Conservation (phyloP, 2,113 vertebrate species). For the Carettochelys insculpta region DNA sequence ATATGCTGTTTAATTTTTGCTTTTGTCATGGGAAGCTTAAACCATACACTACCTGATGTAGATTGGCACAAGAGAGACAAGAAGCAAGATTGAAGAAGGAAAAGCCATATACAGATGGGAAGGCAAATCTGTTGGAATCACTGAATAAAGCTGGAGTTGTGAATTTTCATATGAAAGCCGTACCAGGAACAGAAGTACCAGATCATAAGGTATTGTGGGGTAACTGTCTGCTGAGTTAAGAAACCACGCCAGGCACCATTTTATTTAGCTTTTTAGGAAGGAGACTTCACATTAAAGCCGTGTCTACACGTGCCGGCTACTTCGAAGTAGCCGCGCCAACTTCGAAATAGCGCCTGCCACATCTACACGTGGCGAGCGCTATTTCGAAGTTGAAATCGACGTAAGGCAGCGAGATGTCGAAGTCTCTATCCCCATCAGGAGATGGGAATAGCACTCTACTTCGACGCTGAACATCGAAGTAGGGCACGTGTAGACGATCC, state of each 20-base stretch:
- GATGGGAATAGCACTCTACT: too few species aligned
- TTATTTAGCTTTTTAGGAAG: background rate
- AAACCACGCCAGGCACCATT: accelerated
- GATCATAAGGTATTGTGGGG: conserved; percentile 83
- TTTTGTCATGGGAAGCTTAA: background rate
- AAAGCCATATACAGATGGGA: conserved; percentile 35
- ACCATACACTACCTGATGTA: conserved; percentile 45
- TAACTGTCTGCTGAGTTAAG: background rate
- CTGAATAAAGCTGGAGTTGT: conserved; percentile 81
- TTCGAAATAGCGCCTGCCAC: too few species aligned
- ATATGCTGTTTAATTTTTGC: background rate
- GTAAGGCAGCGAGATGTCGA: too few species aligned
- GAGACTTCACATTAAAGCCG: too few species aligned
- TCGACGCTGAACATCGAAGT: too few species aligned
- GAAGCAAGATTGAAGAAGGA: conserved; percentile 68
- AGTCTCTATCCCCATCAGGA: too few species aligned
- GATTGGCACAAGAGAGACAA: conserved; percentile 86
- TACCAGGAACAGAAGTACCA: conserved; percentile 94
- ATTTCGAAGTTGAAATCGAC: too few species aligned
- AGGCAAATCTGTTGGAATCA: conserved; percentile 70
- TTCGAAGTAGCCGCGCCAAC: too few species aligned
- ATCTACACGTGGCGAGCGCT: too few species aligned
- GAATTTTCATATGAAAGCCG: conserved; percentile 92
- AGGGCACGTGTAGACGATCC: too few species aligned
- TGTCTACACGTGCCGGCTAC: too few species aligned